Base-by-base conservation (phyloP, 2,888 invertebrate genomes). In the Stomorhina lunata region DNA sequence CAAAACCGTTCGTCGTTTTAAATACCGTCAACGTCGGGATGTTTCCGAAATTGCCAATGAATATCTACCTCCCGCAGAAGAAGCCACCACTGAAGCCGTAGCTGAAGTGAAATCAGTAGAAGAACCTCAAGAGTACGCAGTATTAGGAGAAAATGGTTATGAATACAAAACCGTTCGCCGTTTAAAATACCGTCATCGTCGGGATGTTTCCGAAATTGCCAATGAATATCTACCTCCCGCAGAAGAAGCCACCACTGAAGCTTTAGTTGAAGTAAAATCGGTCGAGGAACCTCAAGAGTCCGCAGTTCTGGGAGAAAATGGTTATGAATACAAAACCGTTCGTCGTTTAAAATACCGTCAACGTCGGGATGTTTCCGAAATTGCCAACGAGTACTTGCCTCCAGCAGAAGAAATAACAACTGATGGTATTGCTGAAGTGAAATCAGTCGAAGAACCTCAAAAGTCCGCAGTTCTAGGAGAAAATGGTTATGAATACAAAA, bases 181-280 rank as follows among this genome's bases (percentile, higher is more conserved):
- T 5, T 25, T 81, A 9, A 81, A 72, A 43, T 81, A 79, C 22
- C 80, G 80, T 43, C 80, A 77, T 10, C 83, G 83, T 57, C 86
- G 86, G 68, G 85, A 86, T 81, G 85, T 86, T 0, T 81, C 79
- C 4, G 89, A 89, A 73, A 61, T 89, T 6, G 83, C 87, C 55
- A 84, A 78, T 57, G 88, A 89, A 3, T 89, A 88, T 55, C 53
- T 88, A 84, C 88, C 89, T 45, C 87, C 89, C 10, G 43, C 45
- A 0, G 53, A 66, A 4, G 80, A 77, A 43, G 43, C 79, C 20
- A 69, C 72, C 20, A 69, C 72, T 9, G 69, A 65, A 9, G 48
- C 34, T 12, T 53, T 32, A 1, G 43, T 57, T 63, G 48, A 75
- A 40, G 20, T 66, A 1, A 68, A 61, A 15, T 4, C 59, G n/a